phyloP scores from a whole-genome alignment of 1,140 invertebrate species.

The Mercenaria mercenaria region DNA sequence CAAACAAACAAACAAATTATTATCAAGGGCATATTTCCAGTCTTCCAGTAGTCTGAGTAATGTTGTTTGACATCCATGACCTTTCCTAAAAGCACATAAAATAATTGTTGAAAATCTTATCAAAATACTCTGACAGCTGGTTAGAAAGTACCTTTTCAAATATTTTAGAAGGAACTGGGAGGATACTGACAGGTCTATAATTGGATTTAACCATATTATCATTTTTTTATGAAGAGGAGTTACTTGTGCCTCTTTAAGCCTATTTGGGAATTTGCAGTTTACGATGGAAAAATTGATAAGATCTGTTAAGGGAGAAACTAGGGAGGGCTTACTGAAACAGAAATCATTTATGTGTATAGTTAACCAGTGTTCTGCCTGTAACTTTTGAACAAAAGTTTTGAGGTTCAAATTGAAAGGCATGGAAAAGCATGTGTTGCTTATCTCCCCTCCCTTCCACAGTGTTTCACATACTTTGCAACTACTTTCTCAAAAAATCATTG shows the following conservation, averaged over 20 bases:
- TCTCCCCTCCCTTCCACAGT: no score
- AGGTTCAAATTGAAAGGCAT: no score
- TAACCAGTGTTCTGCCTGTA: no score
- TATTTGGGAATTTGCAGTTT: conserved; percentile 22
- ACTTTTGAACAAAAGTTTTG: no score
- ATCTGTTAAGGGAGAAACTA: conserved; percentile 26
- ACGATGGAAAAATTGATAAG: conserved; percentile 31
- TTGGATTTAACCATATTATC: conserved; percentile 10
- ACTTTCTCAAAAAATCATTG: no score
- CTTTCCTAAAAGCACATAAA: conserved; percentile 15
- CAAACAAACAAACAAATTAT: no score
- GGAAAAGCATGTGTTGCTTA: no score
- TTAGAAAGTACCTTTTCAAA: neutral
- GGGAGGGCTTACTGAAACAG: neutral
- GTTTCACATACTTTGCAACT: no score
- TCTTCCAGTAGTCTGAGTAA: no score
- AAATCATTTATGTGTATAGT: no score
- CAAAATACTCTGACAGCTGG: conserved; percentile 35
- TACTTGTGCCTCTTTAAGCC: conserved; percentile 49
- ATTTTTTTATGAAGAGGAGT: conserved; percentile 46
- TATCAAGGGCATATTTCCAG: neutral
- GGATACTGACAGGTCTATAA: conserved; percentile 27
- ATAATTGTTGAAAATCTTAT: conserved; percentile 45
- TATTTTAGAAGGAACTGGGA: conserved; percentile 29
- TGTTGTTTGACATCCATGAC: no score